Base-by-base conservation (phyloP, 2,113 vertebrate genomes). In the Bubo scandiacus region DNA sequence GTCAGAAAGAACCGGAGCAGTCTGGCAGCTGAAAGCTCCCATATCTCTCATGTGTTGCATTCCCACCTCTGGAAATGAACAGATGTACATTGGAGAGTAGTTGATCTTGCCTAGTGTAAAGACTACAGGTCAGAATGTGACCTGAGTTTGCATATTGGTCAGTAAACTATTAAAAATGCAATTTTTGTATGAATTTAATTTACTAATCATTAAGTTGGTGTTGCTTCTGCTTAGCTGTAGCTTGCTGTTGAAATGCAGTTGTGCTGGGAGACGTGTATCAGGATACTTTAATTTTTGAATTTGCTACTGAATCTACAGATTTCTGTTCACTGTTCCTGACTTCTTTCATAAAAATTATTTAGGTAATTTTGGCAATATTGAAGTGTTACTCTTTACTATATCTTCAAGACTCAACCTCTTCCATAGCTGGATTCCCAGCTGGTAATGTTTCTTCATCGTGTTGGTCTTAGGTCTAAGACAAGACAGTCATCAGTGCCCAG, bases 401-500 rank as follows among this genome's bases (percentile, higher is more conserved):
- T 55, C 30, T 65, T 71, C 21, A 86, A 43, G 57, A 43, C 20
- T 77, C 25, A 45, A 6, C 10, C 17, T 57, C 9, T 11, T 66
- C 32, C 18, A 5, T 62, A 13, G 40, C 38, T 79, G 18, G 43
- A 54, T 68, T 75, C 49, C 61, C 4, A 25, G 27, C 36, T 91
- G 42, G 47, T 81, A 52, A 29, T 36, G 19, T 36, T 80, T 55
- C 52, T 73, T 58, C 38, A 12, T 27, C 13, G 9, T 12, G 23
- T 47, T 71, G 19, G 26, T 16, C 45, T 71, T 49, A 12, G 10
- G 29, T 51, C 10, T 79, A 45, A 62, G 32, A 63, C 23, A 36
- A 40, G 27, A 19, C 52, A 0, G 0, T 38, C 23, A 54, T 18
- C 51, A 83, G 25, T 34, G 12, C 51, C 36, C 3, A 19, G 40